Evolutionary conservation across 2,797 vertebrate genomes (phyloP), one percentile per base, ranked within the genome.

Genomic region (Nannoperca australis): DNA sequence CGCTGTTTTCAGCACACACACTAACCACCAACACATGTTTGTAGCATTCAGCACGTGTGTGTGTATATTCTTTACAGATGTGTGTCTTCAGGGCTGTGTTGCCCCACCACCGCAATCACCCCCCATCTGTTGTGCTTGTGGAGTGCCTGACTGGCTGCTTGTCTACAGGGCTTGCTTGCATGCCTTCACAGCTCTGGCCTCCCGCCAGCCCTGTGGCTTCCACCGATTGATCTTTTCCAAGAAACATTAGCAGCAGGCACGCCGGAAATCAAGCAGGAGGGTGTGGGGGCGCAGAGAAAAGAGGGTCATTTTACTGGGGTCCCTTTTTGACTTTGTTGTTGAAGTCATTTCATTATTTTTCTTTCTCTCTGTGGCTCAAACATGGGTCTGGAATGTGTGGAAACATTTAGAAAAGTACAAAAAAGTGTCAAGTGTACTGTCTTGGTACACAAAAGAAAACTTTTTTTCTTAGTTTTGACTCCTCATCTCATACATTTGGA

Each of bases 171-270:
- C 61, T 70, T 24, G 51, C 61, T 70, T 24, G 62, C 76, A 78
- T 81, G 76, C 83, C 85, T 84, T 70, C 84, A 60, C 66, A 13
- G 50, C 59, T 49, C 64, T 80, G 82, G 58, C 54, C 55, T 34
- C 63, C 50, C 17, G n/a, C 86, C 87, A 78, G 58, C 49, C 15
- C 60, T 30, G 74, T 85, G 78, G 85, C 67, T 83, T 78, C 67
- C 74, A 78, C 75, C 66, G 24, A 88, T 86, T 92, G 87, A 90
- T 87, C 80, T 87, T 88, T 91, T 88, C 84, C 42, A 69, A 88
- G 85, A 89, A 90, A 81, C 70, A 56, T 79, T 80, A 70, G 79
- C 49, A 50, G 73, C 74, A 47, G 59, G 74, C 79, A 63, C 56
- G 58, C 72, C 55, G 53, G 87, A 83, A 86, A 81, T 79, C 54